Conservation (phyloP, 2,113 vertebrate species). For the Epinephelus moara region DNA sequence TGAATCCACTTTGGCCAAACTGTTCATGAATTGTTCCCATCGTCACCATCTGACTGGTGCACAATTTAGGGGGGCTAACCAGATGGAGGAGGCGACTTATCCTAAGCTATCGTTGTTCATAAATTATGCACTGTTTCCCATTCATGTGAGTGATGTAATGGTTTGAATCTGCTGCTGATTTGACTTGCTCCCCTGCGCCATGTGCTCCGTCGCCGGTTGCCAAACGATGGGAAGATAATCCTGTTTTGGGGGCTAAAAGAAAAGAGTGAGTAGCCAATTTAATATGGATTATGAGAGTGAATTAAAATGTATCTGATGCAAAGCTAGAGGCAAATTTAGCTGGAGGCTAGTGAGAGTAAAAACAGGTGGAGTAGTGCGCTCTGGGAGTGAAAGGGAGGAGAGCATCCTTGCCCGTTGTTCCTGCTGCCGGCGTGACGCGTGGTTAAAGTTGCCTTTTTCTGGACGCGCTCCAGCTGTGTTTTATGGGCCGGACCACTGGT, state of each 20-base stretch:
- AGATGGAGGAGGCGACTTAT: neutral
- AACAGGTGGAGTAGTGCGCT: conserved; percentile 36
- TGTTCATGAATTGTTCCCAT: neutral
- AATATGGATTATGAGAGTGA: neutral
- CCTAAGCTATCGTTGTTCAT: conserved; percentile 28
- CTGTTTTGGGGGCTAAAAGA: conserved; percentile 15
- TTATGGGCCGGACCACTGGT: conserved; percentile 52
- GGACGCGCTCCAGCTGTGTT: conserved; percentile 31
- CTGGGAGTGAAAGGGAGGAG: conserved; percentile 52
- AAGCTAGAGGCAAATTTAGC: neutral
- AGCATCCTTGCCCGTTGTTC: conserved; percentile 65
- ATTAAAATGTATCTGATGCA: neutral
- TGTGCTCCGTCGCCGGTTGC: conserved; percentile 68
- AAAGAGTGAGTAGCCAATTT: conserved; percentile 69
- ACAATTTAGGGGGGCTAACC: neutral
- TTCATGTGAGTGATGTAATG: conserved; percentile 78
- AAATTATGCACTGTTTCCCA: conserved; percentile 62
- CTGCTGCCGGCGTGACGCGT: conserved; percentile 19
- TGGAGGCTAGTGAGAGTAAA: neutral
- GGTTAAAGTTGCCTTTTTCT: conserved; percentile 66
- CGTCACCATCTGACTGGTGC: neutral
- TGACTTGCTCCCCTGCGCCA: conserved; percentile 63
- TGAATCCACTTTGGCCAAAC: neutral
- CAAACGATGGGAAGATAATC: conserved; percentile 62
- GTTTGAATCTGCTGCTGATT: conserved; percentile 63